Evolutionary conservation across 2,797 vertebrate genomes (phyloP), one percentile per base, ranked within the genome.

Genomic region (Acipenser oxyrinchus): DNA sequence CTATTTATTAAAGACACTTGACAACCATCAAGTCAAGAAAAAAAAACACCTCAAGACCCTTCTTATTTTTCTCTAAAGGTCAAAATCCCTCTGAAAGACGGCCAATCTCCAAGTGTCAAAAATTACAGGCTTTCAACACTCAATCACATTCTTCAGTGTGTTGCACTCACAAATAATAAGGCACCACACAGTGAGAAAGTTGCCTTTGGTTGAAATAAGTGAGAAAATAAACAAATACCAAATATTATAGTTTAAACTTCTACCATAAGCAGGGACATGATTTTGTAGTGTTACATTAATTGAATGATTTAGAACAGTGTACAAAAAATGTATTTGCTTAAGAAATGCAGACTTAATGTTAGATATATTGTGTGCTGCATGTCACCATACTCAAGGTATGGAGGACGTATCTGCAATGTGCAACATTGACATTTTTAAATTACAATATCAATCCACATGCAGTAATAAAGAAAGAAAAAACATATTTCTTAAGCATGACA

Each of bases 401-500:
- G 2, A 37, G 23, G 23, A 37, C 4, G 23, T 37, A 3, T 37
- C 23, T 37, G 23, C 23, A 37, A 37, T 37, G 23, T 84, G 87
- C 83, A 87, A 71, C 72, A 77, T 79, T 80, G 23, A 37, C 23
- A 37, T 79, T 80, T 66, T 77, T 71, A 76, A 76, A 79, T 72
- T 78, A 84, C 81, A 85, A 86, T 83, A 84, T 82, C 77, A 83
- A 81, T 80, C 82, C 64, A 74, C 84, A 83, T 85, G 82, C 82
- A 80, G 83, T 82, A 77, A 37, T 37, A 37, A 37, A 37, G 3
- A 37, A 37, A 37, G 83, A 83, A 77, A 80, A 84, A 88, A 88
- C 86, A 86, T 88, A 89, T 73, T 80, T 79, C 60, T 62, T 76
- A 79, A 75, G 79, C 78, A 74, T 86, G 87, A 86, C 83, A 86